Base-by-base conservation (phyloP, 2,888 invertebrate species). In the Bellardia bayeri region DNA sequence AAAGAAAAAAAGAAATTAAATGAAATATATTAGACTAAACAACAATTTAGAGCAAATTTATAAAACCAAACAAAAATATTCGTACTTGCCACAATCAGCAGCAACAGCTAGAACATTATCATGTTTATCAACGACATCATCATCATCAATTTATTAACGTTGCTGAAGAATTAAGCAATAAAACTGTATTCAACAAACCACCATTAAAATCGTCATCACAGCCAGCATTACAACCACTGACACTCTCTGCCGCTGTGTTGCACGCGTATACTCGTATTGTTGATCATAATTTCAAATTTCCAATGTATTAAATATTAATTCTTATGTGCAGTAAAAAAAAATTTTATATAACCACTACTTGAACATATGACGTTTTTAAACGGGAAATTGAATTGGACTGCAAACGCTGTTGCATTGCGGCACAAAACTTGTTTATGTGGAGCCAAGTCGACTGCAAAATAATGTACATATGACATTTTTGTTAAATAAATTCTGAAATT, bases 161-260 rank as follows among this genome's bases (percentile, higher is more conserved):
- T 81, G 56, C 63, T 56, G 45, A 63, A 16, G 63, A 81, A 71
- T 80, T 54, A 85, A 80, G 69, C 80, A 45, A 80, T 85, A 80
- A 85, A 75, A 14, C 51, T 23, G 69, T 54, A 84, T 49, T 54
- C 33, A 72, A 30, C 45, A 2, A 49, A 80, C 42, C 64, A 64
- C 23, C 30, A 68, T 16, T 30, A n/a, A 9, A 40, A 61, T 51
- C 45, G 30, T 61, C 64, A 64, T 23, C 61, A 11, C 54, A 42
- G 61, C 61, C 42, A 71, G 49, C 37, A 64, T 49, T n/a, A 74
- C 54, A 45, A 54, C 78, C 56, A 49, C 72, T 64, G 64, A 0
- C 45, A 82, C 37, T 37, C 40, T 72, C 23, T 23, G 23, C 23
- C 23, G 72, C 37, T 45, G 51, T 23, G 37, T 49, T 40, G 14